Percentiles rank a stretch among this genome's conserved stretches.
Conservation (phyloP, 2,797 vertebrate species). For the Sebastes steindachneri region DNA sequence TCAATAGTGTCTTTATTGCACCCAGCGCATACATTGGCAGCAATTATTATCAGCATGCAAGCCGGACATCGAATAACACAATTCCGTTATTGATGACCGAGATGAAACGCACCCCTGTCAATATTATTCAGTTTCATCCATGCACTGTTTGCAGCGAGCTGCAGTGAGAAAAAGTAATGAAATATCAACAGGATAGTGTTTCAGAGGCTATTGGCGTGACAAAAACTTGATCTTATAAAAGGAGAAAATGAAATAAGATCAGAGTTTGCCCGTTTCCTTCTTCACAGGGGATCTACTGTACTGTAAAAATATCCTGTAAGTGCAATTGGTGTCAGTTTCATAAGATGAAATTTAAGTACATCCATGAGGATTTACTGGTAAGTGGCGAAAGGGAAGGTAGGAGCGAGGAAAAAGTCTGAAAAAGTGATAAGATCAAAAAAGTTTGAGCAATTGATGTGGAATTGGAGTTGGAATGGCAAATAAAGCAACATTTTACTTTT, state of each 20-base stretch:
- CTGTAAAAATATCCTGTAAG: conserved; percentile 21
- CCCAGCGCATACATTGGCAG: conserved; percentile 22
- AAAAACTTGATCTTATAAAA: conserved; percentile 34
- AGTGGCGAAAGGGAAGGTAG: neutral
- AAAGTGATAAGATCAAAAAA: conserved; percentile 58
- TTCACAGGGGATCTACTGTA: neutral
- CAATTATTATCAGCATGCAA: conserved; percentile 27
- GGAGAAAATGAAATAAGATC: conserved; percentile 29
- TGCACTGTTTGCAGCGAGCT: conserved; percentile 1
- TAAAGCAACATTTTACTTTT: conserved; percentile 66
- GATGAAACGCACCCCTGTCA: conserved; percentile 43
- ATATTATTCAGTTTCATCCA: conserved; percentile 29
- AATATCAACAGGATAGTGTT: neutral
- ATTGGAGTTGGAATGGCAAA: conserved; percentile 64
- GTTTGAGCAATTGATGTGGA: conserved; percentile 64
- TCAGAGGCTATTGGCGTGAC: neutral
- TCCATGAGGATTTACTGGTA: conserved; percentile 4
- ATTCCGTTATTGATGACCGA: conserved; percentile 44
- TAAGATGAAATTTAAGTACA: conserved; percentile 21
- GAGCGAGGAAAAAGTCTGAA: conserved; percentile 28
- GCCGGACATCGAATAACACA: conserved; percentile 25
- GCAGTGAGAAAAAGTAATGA: conserved; percentile 1
- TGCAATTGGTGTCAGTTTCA: conserved; percentile 34
- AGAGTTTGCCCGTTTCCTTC: conserved; percentile 17
- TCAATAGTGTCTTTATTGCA: conserved; percentile 51